These are phyloP conservation scores for Orius laevigatus DNA, from an alignment of 1,140 invertebrate species.

Conservation along the genomic window DNA sequence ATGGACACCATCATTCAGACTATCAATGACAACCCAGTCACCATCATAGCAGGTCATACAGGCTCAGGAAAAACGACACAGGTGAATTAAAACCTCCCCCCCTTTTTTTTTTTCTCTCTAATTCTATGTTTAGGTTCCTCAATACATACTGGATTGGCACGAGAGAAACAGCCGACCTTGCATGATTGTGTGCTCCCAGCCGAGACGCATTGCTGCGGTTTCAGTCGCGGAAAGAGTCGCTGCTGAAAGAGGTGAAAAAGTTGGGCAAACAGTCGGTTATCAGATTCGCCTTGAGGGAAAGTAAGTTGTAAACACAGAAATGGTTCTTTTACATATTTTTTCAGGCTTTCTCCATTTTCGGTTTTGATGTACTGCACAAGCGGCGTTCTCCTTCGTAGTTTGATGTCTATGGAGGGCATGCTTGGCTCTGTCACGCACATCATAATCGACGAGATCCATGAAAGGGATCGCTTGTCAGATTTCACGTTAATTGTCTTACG, in stretches of 20 bases:
- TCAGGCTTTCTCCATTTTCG: constrained; percentile 58
- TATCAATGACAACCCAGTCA: constrained; percentile 52
- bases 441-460: constrained; percentile 77
- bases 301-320: constrained; percentile 21
- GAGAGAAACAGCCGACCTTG: constrained; percentile 45
- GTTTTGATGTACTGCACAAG: constrained; percentile 82
- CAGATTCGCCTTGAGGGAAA: constrained; percentile 75
- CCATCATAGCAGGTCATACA: constrained; percentile 61
- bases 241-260: constrained; percentile 66
- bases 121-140: constrained; percentile 41
- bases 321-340: constrained; percentile 17
- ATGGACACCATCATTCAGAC: constrained; percentile 59
- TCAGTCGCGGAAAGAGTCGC: constrained; percentile 67
- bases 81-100: constrained; percentile 21
- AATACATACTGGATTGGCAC: constrained; percentile 73
- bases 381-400: constrained; percentile 69
- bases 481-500: constrained; percentile 76
- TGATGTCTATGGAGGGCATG: constrained; percentile 58
- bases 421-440: constrained; percentile 64
- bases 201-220: constrained; percentile 76
- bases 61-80: constrained; percentile 86
- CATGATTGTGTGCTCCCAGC: constrained; percentile 84
- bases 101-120: background rate
- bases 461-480: constrained; percentile 82
- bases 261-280: constrained; percentile 82